Evolutionary conservation across 2,797 vertebrate species (phyloP).

Genomic region (Craterocephalus amniculus): DNA sequence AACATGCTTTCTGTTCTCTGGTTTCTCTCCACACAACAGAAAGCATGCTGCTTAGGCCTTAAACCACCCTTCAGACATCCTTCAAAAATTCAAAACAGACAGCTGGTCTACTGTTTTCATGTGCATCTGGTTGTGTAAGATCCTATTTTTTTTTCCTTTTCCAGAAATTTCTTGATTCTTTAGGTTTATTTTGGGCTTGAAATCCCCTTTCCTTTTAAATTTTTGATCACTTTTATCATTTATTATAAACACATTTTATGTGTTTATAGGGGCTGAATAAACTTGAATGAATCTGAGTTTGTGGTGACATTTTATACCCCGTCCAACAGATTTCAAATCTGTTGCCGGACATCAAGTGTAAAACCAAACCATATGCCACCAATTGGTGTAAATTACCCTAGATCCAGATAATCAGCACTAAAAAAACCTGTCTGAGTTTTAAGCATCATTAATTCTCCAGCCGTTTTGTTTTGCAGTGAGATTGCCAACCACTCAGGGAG

Average conservation of each 20-base stretch:
- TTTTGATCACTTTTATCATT: constrained; percentile 8
- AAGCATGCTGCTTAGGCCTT: constrained; percentile 40
- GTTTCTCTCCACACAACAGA: constrained; percentile 55
- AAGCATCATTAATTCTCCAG: constrained; percentile 84
- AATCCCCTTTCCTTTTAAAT: neutral
- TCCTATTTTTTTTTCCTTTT: constrained; percentile 8
- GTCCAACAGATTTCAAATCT: constrained; percentile 76
- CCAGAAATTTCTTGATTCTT: neutral
- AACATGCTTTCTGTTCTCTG: constrained; percentile 66
- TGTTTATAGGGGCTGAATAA: constrained; percentile 44
- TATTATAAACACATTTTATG: too few relatives aligned
- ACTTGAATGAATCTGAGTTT: constrained; percentile 43
- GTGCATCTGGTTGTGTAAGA: constrained; percentile 43
- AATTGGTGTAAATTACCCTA: constrained; percentile 78
- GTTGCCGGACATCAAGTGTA: constrained; percentile 69
- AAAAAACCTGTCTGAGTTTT: constrained; percentile 78
- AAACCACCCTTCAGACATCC: constrained; percentile 61
- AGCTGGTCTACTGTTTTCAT: constrained; percentile 55
- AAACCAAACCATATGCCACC: constrained; percentile 79
- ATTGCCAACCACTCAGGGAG: constrained; percentile 75
- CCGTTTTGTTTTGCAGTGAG: constrained; percentile 71
- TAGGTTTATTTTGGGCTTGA: neutral
- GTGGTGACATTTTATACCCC: constrained; percentile 30
- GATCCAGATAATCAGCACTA: constrained; percentile 80
- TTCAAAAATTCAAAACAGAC: constrained; percentile 51